Evolutionary conservation across 2,888 invertebrate genomes (phyloP), one percentile per base, ranked within the genome.

Genomic region (Xanthorhoe designata): DNA sequence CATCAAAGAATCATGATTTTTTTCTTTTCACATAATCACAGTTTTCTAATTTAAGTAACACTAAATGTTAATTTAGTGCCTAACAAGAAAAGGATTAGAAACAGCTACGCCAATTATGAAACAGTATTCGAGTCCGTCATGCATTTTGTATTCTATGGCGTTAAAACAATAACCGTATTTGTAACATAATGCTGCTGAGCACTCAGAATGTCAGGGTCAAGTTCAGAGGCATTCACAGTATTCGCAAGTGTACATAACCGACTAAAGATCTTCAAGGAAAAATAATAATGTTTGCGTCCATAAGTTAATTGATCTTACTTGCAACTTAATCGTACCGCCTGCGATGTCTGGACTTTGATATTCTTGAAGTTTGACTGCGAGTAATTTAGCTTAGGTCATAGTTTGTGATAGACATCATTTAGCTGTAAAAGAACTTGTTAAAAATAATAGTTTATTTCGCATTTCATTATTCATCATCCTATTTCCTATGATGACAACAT

Each of bases 151-250:
- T 65, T 64, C 60, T 50, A 52, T 47, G 53, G 53, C 50, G 64
- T 61, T 60, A 66, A 64, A 63, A 73, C 73, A 73, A 70, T 73
- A 69, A 69, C 68, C n/a, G n/a, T 67, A 61, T 68, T 56, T 57
- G 66, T 59, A 66, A 69, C 68, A 69, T 68, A 64, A 68, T 53
- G 59, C 63, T 65, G 53, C 58, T 58, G 64, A 68, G 61, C 58
- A 45, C 47, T 54, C 54, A 15, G 45, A 70, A 68, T 66, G 70
- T 72, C 66, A 68, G 55, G 72, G 73, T 72, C 72, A 75, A 71
- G 75, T 72, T 72, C 70, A 71, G 69, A 63, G 69, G 56, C 69
- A 59, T 49, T 18, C 54, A 51, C 64, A 51, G 58, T 51, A 24
- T 24, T 24, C 24, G 5, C 5, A 24, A 24, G 42, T 19, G 29